Evolutionary conservation across 2,113 vertebrate species (phyloP).

Genomic region (Cercocebus atys): DNA sequence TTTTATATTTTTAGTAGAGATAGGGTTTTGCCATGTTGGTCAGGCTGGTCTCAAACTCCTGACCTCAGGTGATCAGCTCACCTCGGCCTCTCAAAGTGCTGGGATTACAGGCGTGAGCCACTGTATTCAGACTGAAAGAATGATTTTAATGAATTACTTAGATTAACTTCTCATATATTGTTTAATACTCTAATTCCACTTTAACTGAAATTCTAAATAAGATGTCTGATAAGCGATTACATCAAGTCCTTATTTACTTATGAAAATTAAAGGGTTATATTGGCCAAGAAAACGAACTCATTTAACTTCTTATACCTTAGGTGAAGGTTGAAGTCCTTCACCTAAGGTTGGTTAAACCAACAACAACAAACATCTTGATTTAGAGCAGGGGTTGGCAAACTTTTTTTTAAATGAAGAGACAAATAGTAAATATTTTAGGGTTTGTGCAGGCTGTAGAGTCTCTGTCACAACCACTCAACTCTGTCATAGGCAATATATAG

Average conservation of each 20-base stretch:
- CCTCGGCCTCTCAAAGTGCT: no score
- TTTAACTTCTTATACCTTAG: not conserved
- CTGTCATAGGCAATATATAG: not conserved
- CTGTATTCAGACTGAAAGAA: no score
- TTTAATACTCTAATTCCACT: not conserved
- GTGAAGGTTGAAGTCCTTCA: not conserved
- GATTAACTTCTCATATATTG: not conserved
- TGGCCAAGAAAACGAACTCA: not conserved
- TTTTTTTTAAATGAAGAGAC: not conserved
- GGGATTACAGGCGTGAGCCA: no score
- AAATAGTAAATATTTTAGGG: not conserved
- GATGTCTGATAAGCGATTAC: not conserved
- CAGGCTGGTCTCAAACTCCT: no score
- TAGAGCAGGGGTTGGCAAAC: not conserved
- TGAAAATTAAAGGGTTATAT: not conserved
- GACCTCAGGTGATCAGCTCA: no score
- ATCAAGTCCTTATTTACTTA: not conserved
- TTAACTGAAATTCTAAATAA: not conserved
- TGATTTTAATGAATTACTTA: not conserved
- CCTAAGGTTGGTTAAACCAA: not conserved
- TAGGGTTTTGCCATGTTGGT: no score
- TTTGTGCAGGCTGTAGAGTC: not conserved
- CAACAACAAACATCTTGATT: not conserved
- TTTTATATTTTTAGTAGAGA: no score
- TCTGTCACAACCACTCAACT: not conserved